Base-by-base conservation (phyloP, 2,797 vertebrate genomes). In the Brachyalestes nurse region DNA sequence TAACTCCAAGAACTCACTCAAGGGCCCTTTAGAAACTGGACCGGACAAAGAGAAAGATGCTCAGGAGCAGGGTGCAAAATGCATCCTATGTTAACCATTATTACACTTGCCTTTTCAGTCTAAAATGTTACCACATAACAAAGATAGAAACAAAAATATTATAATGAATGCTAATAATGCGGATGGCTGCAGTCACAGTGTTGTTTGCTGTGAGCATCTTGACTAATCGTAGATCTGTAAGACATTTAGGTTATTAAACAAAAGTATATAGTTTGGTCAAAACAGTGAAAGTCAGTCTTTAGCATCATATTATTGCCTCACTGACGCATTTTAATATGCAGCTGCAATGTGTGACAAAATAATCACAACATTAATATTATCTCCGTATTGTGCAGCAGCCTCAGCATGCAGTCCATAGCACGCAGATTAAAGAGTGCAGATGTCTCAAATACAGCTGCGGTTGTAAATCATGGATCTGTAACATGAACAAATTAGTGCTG, bases 391-490 rank as follows among this genome's bases (percentile, higher is more conserved):
- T 57, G 55, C 55, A 55, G 55, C 21, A 19, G 19, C 4, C 19
- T 57, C 55, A 17, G 51, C 12, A 49, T 10, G 47, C 47, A 49
- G 12, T 49, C 7, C 47, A 7, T 49, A 49, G 47, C 47, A 49
- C 10, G 47, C 47, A 47, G 45, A 47, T 4, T 47, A 4, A 25
- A 28, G 13, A 5, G 4, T 28, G 12, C 60, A 62, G 60, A 62
- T 62, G 3, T 62, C 23, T 14, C 25, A 16, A 16, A 25, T 21
- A 23, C 4, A 28, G 23, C 12, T 66, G 60, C 45, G 60, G 25
- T 45, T 51, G 73, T 73, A 38, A 55, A 19, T 57, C 23, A 47
- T 66, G 51, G 9, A 80, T 58, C 42, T 53, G 14, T 10, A 65
- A 57, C 40, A 60, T 21, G 2, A n/a, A 23, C 2, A 49, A 9